Conservation (phyloP, 1,140 invertebrate genomes). For the Aphelenchoides fujianensis region DNA sequence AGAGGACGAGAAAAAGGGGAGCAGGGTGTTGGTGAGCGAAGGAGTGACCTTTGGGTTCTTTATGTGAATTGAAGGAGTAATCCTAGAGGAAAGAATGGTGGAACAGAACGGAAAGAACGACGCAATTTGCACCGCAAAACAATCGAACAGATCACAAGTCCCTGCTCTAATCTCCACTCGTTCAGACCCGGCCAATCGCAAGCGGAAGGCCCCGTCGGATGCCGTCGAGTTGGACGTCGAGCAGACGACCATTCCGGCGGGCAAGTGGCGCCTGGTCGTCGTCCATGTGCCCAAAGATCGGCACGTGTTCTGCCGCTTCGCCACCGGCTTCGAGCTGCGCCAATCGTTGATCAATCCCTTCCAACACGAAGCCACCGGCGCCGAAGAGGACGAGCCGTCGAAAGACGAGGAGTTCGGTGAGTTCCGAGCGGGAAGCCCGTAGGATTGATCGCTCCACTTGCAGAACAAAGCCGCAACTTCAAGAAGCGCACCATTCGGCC, state of each 20-base stretch:
- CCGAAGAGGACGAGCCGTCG: neutral
- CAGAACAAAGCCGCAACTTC: neutral
- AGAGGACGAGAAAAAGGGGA: no score
- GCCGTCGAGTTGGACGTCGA: conserved; percentile 46
- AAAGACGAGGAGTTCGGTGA: conserved; percentile 5
- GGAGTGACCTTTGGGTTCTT: no score
- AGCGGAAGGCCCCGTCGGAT: conserved; percentile 31
- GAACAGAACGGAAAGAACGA: no score
- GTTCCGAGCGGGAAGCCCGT: no score
- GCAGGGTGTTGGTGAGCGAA: no score
- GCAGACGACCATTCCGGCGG: conserved; percentile 37
- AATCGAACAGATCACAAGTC: no score
- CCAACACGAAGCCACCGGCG: conserved; percentile 29
- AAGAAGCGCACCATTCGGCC: conserved; percentile 42
- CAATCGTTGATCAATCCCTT: conserved; percentile 30
- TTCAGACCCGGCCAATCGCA: conserved; percentile 9
- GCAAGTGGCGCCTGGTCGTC: conserved; percentile 56
- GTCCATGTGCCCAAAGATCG: conserved; percentile 48
- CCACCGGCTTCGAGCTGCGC: conserved; percentile 40
- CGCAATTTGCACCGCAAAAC: no score
- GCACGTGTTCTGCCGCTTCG: conserved; percentile 48
- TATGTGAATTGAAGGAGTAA: no score
- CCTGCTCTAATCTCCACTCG: neutral
- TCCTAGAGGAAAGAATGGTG: no score
- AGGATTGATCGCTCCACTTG: conserved; percentile 6